Conservation (phyloP, 2,113 vertebrate species). For the Chaenogobius annularis region DNA sequence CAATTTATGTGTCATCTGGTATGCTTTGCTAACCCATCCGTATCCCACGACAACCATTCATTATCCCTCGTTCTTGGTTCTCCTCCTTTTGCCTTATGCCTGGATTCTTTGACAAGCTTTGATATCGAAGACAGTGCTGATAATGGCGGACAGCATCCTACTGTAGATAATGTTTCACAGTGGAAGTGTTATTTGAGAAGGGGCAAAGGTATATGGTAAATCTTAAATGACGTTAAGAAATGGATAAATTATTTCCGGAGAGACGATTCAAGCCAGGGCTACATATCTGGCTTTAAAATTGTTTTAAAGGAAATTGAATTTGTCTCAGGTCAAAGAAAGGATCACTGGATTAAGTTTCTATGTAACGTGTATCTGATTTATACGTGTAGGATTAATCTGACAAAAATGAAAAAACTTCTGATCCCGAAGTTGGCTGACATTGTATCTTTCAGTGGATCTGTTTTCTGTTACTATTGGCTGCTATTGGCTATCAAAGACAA, state of each 20-base stretch:
- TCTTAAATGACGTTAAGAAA: conserved; percentile 17
- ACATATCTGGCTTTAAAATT: conserved; percentile 6
- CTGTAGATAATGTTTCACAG: conserved; percentile 33
- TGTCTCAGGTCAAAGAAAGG: conserved; percentile 46
- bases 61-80: conserved; percentile 67
- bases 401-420: not conserved
- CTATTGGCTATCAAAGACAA: not conserved
- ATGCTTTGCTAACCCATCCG: conserved; percentile 63
- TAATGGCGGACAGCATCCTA: conserved; percentile 26
- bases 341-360: conserved; percentile 46
- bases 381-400: not conserved
- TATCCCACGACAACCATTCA: conserved; percentile 72
- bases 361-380: conserved; percentile 1
- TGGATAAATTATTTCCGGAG: conserved; percentile 28
- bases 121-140: conserved; percentile 46
- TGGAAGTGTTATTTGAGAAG: conserved; percentile 25
- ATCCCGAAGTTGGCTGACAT: not conserved
- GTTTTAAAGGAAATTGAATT: conserved; percentile 34
- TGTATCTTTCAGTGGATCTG: not conserved
- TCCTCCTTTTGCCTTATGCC: conserved; percentile 49
- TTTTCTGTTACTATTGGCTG: not conserved
- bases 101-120: conserved; percentile 55
- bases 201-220: conserved; percentile 18
- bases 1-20: conserved; percentile 81
- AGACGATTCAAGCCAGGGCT: conserved; percentile 29